A percentile compares a stretch with the other conserved stretches of the same genome.
Conservation (phyloP, 1,140 invertebrate genomes). For the Fragariocoptes setiger region DNA sequence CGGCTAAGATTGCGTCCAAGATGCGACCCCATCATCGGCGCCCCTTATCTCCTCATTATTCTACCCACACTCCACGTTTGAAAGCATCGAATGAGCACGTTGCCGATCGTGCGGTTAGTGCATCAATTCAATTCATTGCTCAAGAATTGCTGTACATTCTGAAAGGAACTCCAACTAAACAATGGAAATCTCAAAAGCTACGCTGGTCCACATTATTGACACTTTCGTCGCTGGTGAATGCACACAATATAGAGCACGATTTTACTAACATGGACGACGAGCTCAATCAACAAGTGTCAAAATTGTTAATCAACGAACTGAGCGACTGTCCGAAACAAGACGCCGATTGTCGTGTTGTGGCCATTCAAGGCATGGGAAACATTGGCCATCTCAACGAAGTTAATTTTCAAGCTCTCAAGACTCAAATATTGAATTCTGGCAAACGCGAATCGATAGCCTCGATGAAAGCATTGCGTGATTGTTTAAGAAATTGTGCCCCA, state of each 20-base stretch:
- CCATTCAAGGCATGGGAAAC: slow-evolving; percentile 7
- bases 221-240: slow-evolving; percentile 3
- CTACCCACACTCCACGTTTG: background rate
- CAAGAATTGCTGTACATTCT: background rate
- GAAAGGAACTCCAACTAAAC: background rate
- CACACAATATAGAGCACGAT: slow-evolving; percentile 1
- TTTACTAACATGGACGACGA: background rate
- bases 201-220: slow-evolving; percentile 4
- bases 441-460: slow-evolving; percentile 9
- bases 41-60: background rate
- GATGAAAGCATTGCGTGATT: slow-evolving; percentile 6
- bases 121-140: background rate
- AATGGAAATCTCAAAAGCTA: slow-evolving; percentile 7
- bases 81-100: background rate
- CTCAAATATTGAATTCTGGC: slow-evolving; percentile 1
- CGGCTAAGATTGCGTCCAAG: slow-evolving; percentile 1
- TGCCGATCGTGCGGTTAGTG: background rate
- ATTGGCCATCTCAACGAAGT: slow-evolving; percentile 2
- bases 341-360: slow-evolving; percentile 6
- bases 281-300: slow-evolving; percentile 4
- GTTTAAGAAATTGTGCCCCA: background rate
- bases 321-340: slow-evolving; percentile 5
- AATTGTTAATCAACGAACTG: slow-evolving; percentile 3
- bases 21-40: background rate
- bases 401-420: slow-evolving; percentile 2